phyloP scores from a whole-genome alignment of 2,888 invertebrate genomes.

The Diloba caeruleocephala region DNA sequence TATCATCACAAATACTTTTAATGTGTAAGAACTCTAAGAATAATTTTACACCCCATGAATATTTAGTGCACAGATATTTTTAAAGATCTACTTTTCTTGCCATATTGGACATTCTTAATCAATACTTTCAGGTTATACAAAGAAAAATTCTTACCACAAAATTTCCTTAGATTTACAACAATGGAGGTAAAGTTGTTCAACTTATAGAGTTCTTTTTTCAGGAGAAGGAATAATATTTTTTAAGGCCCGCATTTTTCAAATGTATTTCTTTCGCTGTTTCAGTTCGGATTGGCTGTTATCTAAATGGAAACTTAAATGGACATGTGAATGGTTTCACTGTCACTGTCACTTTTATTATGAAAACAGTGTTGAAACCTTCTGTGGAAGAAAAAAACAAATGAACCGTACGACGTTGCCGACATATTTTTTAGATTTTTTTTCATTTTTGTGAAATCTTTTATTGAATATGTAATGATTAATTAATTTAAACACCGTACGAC shows the following conservation, averaged over 20 bases:
- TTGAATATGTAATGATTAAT: too few relatives aligned
- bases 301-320: conserved; percentile 47
- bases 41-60: conserved; percentile 58
- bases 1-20: not conserved
- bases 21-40: conserved; percentile 27
- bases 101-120: conserved; percentile 41
- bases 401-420: too few relatives aligned
- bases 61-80: conserved; percentile 50
- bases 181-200: conserved; percentile 27
- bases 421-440: too few relatives aligned
- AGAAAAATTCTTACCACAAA: conserved; percentile 4
- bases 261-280: conserved; percentile 28
- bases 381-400: too few relatives aligned
- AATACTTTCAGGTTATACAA: conserved; percentile 27
- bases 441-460: too few relatives aligned
- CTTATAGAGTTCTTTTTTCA: conserved; percentile 28
- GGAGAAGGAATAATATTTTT: conserved; percentile 33
- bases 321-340: conserved; percentile 35
- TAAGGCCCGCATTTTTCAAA: conserved; percentile 35
- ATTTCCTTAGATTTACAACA: conserved; percentile 32
- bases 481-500: too few relatives aligned
- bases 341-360: conserved; percentile 28
- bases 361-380: conserved; percentile 29
- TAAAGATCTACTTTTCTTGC: conserved; percentile 23
- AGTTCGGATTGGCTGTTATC: conserved; percentile 32